These are phyloP conservation scores for Dryobates pubescens DNA, from an alignment of 2,797 vertebrate genomes.

Conservation along the genomic window DNA sequence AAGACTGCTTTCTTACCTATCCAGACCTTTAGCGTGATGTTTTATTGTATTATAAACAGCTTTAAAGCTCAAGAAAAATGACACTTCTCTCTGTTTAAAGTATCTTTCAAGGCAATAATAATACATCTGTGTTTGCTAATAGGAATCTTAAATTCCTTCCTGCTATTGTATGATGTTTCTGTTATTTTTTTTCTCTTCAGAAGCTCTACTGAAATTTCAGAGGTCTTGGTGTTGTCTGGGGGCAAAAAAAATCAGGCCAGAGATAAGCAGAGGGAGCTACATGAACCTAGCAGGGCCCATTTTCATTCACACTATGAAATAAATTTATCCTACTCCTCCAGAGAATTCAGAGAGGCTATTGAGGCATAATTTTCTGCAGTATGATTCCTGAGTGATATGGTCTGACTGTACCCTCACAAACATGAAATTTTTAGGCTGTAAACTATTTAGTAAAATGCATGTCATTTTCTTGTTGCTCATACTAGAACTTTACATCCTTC, in stretches of 20 bases:
- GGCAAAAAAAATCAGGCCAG: neutral
- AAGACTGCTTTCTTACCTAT: neutral
- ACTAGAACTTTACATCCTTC: neutral
- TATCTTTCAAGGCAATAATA: constrained; percentile 1
- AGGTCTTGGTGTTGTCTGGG: neutral
- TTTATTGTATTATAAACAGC: neutral
- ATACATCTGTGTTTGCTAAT: constrained; percentile 2
- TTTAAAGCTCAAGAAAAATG: neutral
- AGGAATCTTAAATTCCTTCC: constrained; percentile 29
- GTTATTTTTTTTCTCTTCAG: neutral
- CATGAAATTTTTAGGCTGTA: neutral
- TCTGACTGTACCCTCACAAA: neutral
- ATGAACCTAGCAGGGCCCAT: neutral
- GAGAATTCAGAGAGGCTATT: neutral
- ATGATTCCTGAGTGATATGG: rapidly evolving
- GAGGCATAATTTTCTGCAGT: neutral
- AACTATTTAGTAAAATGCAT: neutral
- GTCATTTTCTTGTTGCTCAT: neutral
- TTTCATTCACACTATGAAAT: neutral
- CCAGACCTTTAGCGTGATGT: neutral
- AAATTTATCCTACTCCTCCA: neutral
- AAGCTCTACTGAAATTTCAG: neutral
- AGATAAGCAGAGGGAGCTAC: neutral
- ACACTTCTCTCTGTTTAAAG: neutral
- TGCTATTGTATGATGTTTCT: constrained; percentile 4